Evolutionary conservation across 2,888 invertebrate species (phyloP).

Genomic region (Caenorhabditis angaria): DNA sequence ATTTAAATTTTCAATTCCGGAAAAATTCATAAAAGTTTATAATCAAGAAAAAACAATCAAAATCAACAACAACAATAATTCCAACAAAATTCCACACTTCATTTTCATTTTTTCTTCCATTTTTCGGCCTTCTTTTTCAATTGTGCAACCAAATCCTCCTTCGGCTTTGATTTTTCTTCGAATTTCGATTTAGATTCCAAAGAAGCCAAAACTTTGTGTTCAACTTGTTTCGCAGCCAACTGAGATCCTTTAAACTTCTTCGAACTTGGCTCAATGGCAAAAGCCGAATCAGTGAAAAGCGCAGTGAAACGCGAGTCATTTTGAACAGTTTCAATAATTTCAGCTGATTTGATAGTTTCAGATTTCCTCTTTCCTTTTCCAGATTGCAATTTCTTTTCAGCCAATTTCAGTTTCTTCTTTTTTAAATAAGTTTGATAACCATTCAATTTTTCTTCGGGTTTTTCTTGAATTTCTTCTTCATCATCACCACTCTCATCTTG

Average conservation of each 20-base stretch:
- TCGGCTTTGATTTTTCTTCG: neutral
- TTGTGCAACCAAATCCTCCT: conserved; percentile 37
- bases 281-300: conserved; percentile 66
- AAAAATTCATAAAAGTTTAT: neutral
- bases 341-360: conserved; percentile 30
- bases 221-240: conserved; percentile 38
- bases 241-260: conserved; percentile 41
- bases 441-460: conserved; percentile 31
- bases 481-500: conserved; percentile 18
- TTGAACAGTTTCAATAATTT: conserved; percentile 43
- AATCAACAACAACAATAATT: conserved; percentile 1
- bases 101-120: conserved; percentile 18
- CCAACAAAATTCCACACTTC: conserved; percentile 3
- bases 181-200: neutral
- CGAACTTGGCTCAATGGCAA: conserved; percentile 61
- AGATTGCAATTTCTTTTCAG: conserved; percentile 29
- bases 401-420: conserved; percentile 32
- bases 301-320: conserved; percentile 65
- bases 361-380: conserved; percentile 12
- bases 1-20: neutral
- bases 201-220: conserved; percentile 12
- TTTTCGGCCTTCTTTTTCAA: conserved; percentile 46
- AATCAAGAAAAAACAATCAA: neutral
- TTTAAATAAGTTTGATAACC: conserved; percentile 44
- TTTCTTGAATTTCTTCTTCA: conserved; percentile 29